phyloP scores from a whole-genome alignment of 2,113 vertebrate genomes.

The Lipotes vexillifer region DNA sequence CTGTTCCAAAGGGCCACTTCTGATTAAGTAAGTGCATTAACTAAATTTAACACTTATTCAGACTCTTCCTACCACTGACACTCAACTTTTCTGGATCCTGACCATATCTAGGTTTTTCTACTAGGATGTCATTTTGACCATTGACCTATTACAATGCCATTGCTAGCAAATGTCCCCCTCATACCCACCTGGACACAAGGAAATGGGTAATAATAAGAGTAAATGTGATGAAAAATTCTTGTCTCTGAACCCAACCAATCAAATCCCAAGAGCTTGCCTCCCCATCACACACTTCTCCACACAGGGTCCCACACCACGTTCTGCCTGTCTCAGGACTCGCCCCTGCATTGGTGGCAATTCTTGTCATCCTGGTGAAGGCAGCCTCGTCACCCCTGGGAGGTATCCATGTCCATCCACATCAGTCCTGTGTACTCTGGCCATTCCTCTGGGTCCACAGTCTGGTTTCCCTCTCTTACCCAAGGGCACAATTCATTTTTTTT shows the following conservation, averaged over 20 bases:
- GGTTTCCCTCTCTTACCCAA: background rate
- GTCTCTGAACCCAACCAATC: background rate
- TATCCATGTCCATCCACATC: background rate
- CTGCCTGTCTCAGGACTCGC: background rate
- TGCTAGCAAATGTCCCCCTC: background rate
- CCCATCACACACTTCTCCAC: background rate
- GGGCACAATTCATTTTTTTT: background rate
- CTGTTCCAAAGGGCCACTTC: background rate
- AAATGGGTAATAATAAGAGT: background rate
- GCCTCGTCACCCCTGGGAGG: background rate
- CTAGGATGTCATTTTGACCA: background rate
- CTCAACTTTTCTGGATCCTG: background rate
- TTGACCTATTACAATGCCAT: background rate
- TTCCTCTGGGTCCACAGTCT: background rate
- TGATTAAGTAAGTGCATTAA: slow-evolving; percentile 15
- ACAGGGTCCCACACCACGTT: background rate
- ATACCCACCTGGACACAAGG: background rate
- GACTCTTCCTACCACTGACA: background rate
- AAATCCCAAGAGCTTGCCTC: background rate
- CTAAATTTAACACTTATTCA: background rate
- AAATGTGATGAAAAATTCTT: background rate
- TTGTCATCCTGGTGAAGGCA: background rate
- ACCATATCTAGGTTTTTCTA: background rate
- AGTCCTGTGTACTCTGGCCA: background rate
- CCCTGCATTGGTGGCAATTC: background rate